These are phyloP conservation scores for Tyrannus savana DNA, from an alignment of 2,113 vertebrate species.

Conservation along the genomic window DNA sequence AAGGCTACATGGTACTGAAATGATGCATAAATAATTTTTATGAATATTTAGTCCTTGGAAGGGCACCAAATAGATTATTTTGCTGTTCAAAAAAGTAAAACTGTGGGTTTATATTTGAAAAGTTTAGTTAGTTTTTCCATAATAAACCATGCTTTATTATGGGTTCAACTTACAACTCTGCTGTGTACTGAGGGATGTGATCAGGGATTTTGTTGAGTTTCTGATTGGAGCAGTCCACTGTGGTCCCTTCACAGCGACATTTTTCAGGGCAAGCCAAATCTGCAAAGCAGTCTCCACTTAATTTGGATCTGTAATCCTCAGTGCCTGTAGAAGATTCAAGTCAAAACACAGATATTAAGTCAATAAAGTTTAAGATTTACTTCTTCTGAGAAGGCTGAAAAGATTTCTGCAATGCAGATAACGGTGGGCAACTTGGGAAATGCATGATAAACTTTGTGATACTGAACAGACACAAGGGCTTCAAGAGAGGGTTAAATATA, in stretches of 20 bases:
- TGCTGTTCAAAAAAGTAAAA: background rate
- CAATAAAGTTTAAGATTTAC: background rate
- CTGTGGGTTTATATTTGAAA: background rate
- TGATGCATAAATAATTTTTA: background rate
- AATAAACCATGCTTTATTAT: background rate
- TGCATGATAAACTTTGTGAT: constrained; percentile 68
- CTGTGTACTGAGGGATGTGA: constrained; percentile 95
- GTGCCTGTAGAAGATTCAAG: constrained; percentile 84
- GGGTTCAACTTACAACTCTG: constrained; percentile 89
- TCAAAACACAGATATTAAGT: constrained; percentile 64
- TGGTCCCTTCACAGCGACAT: constrained; percentile 96
- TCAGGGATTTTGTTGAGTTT: constrained; percentile 95
- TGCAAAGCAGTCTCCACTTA: constrained; percentile 96
- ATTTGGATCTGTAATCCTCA: constrained; percentile 97
- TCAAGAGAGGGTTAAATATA: constrained; percentile 77
- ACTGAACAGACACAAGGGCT: constrained; percentile 69
- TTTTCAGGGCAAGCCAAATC: constrained; percentile 97
- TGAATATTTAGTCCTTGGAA: background rate
- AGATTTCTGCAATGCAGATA: constrained; percentile 68
- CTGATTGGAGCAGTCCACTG: constrained; percentile 97
- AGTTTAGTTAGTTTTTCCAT: background rate
- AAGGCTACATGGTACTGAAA: background rate
- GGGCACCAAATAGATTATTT: background rate
- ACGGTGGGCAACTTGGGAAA: constrained; percentile 68
- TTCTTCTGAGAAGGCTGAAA: constrained; percentile 37